These are phyloP conservation scores for Naso thynnoides DNA, from an alignment of 2,797 vertebrate genomes.

Conservation along the genomic window DNA sequence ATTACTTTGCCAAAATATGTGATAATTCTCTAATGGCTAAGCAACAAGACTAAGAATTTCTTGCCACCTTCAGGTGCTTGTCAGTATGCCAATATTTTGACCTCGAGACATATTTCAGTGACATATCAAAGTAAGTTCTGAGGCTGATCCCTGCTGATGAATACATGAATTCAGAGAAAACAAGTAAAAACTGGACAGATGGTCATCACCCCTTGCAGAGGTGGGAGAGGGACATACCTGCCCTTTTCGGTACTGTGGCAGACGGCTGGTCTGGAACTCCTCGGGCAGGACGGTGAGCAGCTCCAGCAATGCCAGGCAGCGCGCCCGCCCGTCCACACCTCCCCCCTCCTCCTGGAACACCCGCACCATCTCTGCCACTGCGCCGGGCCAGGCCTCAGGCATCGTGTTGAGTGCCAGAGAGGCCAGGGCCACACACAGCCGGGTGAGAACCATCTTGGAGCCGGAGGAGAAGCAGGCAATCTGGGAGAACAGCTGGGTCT, in stretches of 20 bases:
- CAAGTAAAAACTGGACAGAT: neutral
- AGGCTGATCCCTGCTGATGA: neutral
- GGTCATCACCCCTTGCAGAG: neutral
- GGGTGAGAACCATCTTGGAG: conserved; percentile 98
- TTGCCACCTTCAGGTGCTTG: too few relatives aligned
- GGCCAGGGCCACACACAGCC: conserved; percentile 96
- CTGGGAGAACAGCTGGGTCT: conserved; percentile 97
- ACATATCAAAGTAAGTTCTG: neutral
- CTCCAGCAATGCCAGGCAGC: conserved; percentile 96
- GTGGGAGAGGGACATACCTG: conserved; percentile 85
- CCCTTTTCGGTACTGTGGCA: conserved; percentile 95
- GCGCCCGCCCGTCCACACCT: conserved; percentile 92
- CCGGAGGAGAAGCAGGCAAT: conserved; percentile 95
- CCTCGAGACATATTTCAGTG: neutral
- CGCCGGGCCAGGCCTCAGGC: conserved; percentile 97
- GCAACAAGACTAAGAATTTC: neutral
- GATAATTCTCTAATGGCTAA: neutral
- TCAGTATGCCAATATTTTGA: neutral
- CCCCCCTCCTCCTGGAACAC: conserved; percentile 97
- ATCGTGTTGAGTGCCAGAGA: conserved; percentile 98
- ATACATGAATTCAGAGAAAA: neutral
- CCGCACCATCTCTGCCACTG: conserved; percentile 96
- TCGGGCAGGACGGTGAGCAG: conserved; percentile 97
- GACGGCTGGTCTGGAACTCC: conserved; percentile 98
- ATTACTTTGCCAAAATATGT: neutral